phyloP scores from a whole-genome alignment of 2,888 invertebrate species.

The Ennomos fuscantarius region DNA sequence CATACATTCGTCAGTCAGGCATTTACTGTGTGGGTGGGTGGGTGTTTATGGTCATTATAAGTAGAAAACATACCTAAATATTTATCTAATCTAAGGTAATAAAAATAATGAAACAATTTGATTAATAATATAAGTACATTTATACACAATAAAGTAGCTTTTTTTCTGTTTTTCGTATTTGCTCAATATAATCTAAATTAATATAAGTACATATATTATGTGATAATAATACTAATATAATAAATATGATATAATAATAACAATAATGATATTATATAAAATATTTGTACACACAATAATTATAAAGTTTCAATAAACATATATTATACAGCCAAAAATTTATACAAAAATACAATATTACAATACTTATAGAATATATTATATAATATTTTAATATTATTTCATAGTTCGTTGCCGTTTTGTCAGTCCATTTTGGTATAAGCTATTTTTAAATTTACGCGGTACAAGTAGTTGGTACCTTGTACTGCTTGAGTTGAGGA shows the following conservation, averaged over 20 bases:
- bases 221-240: slow-evolving; percentile 40
- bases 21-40: too few species aligned
- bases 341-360: slow-evolving; percentile 33
- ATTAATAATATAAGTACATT: too few species aligned
- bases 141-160: slow-evolving; percentile 8
- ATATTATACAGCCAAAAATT: slow-evolving; percentile 47
- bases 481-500: slow-evolving; percentile 61
- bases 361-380: too few species aligned
- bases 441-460: slow-evolving; percentile 48
- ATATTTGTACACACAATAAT: slow-evolving; percentile 38
- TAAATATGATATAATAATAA: slow-evolving; percentile 41
- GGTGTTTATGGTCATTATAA: too few species aligned
- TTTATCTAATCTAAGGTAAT: too few species aligned
- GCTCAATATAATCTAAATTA: slow-evolving; percentile 52
- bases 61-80: too few species aligned
- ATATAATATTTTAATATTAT: too few species aligned
- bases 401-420: slow-evolving; percentile 27
- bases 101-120: too few species aligned
- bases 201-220: slow-evolving; percentile 42
- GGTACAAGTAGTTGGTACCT: slow-evolving; percentile 68
- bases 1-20: too few species aligned
- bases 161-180: slow-evolving; percentile 53
- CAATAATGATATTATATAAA: slow-evolving; percentile 44
- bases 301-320: slow-evolving; percentile 39
- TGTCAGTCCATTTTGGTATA: slow-evolving; percentile 23